phyloP scores from a whole-genome alignment of 2,888 invertebrate species.

The Gandaritis pyraliata region DNA sequence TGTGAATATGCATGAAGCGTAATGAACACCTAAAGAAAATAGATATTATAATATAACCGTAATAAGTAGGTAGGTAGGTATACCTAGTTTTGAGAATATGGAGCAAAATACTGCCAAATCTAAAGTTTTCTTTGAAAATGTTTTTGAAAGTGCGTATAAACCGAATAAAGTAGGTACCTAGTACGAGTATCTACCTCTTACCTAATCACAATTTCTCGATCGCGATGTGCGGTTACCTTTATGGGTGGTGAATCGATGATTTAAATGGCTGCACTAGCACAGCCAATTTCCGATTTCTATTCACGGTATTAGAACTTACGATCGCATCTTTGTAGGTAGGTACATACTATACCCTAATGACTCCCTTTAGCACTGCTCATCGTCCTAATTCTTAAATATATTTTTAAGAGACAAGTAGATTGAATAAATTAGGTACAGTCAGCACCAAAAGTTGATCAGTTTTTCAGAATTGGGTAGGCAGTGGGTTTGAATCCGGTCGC shows the following conservation, averaged over 20 bases:
- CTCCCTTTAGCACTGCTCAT: too few species aligned
- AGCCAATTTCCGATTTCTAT: slow-evolving; percentile 38
- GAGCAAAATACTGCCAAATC: slow-evolving; percentile 23
- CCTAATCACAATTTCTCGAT: slow-evolving; percentile 63
- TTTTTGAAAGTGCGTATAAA: slow-evolving; percentile 61
- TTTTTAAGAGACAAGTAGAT: too few species aligned
- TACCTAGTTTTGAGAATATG: too few species aligned
- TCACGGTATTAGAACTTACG: slow-evolving; percentile 9
- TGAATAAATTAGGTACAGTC: too few species aligned
- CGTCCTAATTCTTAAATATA: too few species aligned
- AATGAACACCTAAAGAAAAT: slow-evolving; percentile 80
- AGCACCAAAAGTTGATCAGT: too few species aligned
- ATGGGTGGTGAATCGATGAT: slow-evolving; percentile 59
- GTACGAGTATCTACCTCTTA: too few species aligned
- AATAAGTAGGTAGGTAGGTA: too few species aligned
- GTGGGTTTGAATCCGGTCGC: too few species aligned
- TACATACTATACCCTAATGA: too few species aligned
- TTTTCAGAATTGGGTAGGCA: too few species aligned
- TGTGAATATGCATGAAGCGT: slow-evolving; percentile 88
- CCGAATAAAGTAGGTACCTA: slow-evolving; percentile 41
- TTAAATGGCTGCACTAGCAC: slow-evolving; percentile 56
- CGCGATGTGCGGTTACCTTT: slow-evolving; percentile 70
- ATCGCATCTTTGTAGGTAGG: slow-evolving; percentile 17
- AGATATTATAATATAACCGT: too few species aligned
- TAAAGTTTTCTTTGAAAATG: slow-evolving; percentile 63